Evolutionary conservation across 2,888 invertebrate genomes (phyloP).

Genomic region (Neelides folsomi): DNA sequence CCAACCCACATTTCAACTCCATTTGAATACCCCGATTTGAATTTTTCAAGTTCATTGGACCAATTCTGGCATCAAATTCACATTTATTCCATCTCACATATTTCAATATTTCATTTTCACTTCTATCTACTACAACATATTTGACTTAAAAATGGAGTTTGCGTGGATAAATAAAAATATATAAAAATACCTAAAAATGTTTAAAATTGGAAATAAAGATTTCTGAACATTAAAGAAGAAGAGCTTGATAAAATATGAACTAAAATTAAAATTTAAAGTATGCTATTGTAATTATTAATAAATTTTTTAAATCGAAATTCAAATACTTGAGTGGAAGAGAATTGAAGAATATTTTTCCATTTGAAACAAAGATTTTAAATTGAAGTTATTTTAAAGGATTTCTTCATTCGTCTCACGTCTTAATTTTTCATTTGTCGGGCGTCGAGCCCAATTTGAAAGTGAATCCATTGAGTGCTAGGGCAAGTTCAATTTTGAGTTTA

Average conservation of each 20-base stretch:
- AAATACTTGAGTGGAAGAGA: too few relatives aligned
- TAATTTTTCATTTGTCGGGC: constrained; percentile 8
- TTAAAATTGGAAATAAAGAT: too few relatives aligned
- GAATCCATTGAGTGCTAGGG: constrained; percentile 6
- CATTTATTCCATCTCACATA: not conserved
- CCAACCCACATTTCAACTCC: not conserved
- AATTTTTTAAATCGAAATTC: too few relatives aligned
- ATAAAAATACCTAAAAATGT: too few relatives aligned
- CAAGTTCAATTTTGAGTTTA: constrained; percentile 8
- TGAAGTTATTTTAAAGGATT: too few relatives aligned
- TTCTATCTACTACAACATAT: not conserved
- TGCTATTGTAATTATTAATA: too few relatives aligned
- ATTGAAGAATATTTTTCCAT: too few relatives aligned
- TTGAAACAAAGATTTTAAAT: not conserved
- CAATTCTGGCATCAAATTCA: not conserved
- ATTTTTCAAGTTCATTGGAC: not conserved
- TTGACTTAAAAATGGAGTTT: too few relatives aligned
- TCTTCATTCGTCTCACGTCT: constrained; percentile 8
- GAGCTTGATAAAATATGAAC: too few relatives aligned
- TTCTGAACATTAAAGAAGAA: too few relatives aligned
- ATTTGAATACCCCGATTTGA: not conserved
- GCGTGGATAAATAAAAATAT: too few relatives aligned
- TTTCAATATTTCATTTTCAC: not conserved
- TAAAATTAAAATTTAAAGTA: too few relatives aligned
- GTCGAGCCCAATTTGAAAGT: not conserved